Conservation (phyloP, 2,888 invertebrate species). For the Emesis furor region DNA sequence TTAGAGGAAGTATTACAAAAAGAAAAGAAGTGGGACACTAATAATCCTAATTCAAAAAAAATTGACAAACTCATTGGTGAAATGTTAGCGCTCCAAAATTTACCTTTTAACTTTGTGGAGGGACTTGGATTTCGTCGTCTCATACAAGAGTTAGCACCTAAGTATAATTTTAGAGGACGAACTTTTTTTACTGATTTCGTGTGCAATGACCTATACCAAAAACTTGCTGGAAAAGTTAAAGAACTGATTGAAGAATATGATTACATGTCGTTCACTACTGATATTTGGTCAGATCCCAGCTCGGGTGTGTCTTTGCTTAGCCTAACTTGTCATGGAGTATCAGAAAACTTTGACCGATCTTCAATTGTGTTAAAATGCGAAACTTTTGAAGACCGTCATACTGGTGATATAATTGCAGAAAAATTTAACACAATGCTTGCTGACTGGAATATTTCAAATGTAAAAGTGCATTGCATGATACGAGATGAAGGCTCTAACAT, state of each 20-base stretch:
- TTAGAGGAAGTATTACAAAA: background rate
- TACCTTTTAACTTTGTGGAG: no score
- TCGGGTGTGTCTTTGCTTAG: slow-evolving; percentile 57
- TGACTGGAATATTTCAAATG: slow-evolving; percentile 74
- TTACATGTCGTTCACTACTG: slow-evolving; percentile 72
- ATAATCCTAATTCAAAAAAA: background rate
- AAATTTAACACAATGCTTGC: slow-evolving; percentile 61
- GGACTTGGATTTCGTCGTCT: no score
- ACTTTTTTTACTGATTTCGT: slow-evolving; percentile 64
- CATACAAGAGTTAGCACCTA: slow-evolving; percentile 64
- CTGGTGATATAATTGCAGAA: no score
- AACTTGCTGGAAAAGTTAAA: slow-evolving; percentile 70
- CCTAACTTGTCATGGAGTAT: slow-evolving; percentile 50
- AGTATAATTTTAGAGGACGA: slow-evolving; percentile 72
- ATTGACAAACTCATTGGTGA: background rate
- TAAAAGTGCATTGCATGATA: slow-evolving; percentile 73
- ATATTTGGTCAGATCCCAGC: slow-evolving; percentile 72
- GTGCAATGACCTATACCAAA: slow-evolving; percentile 49
- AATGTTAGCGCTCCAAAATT: background rate
- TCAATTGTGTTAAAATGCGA: slow-evolving; percentile 19
- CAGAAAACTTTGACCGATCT: slow-evolving; percentile 68
- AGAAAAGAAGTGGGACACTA: background rate
- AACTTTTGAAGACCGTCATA: no score
- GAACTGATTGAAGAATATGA: slow-evolving; percentile 67
- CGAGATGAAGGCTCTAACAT: slow-evolving; percentile 76